phyloP scores from a whole-genome alignment of 2,113 vertebrate species.

The Megaceryle torquata region DNA sequence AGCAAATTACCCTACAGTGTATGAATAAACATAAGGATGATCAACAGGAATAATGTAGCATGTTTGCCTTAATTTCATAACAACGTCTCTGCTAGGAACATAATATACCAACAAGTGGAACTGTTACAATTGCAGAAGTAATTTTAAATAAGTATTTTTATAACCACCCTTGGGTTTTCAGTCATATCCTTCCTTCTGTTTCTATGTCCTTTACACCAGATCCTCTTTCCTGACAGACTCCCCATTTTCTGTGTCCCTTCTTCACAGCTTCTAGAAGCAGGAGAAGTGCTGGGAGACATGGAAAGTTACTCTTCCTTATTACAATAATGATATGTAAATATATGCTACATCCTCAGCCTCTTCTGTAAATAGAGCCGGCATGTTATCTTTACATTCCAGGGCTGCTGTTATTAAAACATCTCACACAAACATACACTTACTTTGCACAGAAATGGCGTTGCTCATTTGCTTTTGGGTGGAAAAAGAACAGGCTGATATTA shows the following conservation, averaged over 20 bases:
- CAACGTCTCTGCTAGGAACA: not conserved
- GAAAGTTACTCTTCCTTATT: conserved; percentile 36
- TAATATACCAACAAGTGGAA: not conserved
- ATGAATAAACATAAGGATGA: conserved; percentile 10
- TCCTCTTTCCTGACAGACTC: not conserved
- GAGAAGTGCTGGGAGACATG: not conserved
- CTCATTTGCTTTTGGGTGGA: not conserved
- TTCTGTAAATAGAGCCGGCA: conserved; percentile 19
- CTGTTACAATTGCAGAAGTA: not conserved
- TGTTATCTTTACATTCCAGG: conserved; percentile 11
- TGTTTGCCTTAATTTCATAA: not conserved
- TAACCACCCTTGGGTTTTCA: not conserved
- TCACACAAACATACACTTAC: not conserved
- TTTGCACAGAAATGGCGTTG: not conserved
- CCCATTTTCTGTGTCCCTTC: not conserved
- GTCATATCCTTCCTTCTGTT: not conserved
- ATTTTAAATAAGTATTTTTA: not conserved
- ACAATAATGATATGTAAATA: conserved; percentile 44
- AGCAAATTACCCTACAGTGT: not conserved
- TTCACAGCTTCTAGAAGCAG: not conserved
- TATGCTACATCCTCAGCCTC: conserved; percentile 25
- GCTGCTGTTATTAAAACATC: conserved; percentile 21
- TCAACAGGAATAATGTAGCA: not conserved
- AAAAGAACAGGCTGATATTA: not conserved
- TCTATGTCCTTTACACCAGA: not conserved